Base-by-base conservation (phyloP, 2,797 vertebrate species). In the Smutsia temminckii region DNA sequence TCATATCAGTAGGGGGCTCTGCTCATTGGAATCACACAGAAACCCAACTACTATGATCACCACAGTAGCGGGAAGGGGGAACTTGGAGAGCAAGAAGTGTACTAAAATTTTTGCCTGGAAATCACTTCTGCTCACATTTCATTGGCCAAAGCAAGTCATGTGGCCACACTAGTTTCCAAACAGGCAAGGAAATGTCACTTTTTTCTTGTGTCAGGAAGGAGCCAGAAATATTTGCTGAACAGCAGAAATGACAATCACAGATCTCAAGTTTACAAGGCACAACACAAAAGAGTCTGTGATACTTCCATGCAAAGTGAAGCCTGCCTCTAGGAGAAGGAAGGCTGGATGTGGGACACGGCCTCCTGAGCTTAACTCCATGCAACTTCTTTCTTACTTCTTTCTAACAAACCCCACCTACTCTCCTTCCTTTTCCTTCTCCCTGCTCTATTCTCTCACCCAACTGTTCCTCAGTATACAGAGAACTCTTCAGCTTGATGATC, bases 371-470 rank as follows among this genome's bases (percentile, higher is more conserved):
- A 6, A 29, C 32, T n/a, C 25, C 18, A 7, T 3, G 29, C 5
- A 29, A 1, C 29, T 5, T 55, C 49, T 37, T 61, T 17, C 40
- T 66, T 21, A 4, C 42, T 46, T 46, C 46, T 46, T 46, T 10
- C 46, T 0, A 27, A 3, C 53, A 12, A 0, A 6, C 18, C 21
- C 68, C 2, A 13, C 16, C 11, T 59, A 6, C 9, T 49, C 5
- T 53, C 55, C 32, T 55, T 74, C 23, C 71, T 40, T 32, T 61
- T 20, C 4, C 40, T 51, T 27, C 71, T n/a, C 34, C 13, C 46
- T 12, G 17, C 0, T 61, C 42, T 74, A n/a, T 3, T 29, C 71
- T 71, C 51, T 40, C 71, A 77, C 40, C 40, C 9, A 0, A 69
- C 25, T 74, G 9, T 29, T 66, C n/a, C 16, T 34, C 34, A 55